phyloP scores from a whole-genome alignment of 2,888 invertebrate species.

The Dendrolimus houi region DNA sequence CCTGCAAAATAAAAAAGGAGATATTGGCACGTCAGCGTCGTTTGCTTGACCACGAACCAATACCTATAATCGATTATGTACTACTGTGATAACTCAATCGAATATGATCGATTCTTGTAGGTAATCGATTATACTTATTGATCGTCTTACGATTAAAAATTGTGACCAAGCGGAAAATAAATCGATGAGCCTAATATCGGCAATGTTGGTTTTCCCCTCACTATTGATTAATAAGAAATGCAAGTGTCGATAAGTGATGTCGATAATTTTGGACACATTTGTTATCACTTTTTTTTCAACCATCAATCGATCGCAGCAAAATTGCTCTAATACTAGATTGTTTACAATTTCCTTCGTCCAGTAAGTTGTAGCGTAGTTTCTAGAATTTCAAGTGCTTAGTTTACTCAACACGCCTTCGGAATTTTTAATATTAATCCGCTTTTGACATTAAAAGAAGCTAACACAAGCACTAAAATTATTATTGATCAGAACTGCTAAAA shows the following conservation, averaged over 20 bases:
- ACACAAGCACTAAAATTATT: constrained; percentile 1
- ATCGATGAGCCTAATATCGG: not conserved
- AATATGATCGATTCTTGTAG: not conserved
- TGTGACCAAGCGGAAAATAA: too few relatives aligned
- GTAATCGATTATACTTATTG: not conserved
- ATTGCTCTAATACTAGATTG: constrained; percentile 40
- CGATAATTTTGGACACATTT: constrained; percentile 10
- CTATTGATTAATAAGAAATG: not conserved
- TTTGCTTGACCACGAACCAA: not conserved
- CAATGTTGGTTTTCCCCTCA: not conserved
- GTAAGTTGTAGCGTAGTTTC: constrained; percentile 52
- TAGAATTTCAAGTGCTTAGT: constrained; percentile 48
- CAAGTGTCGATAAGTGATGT: not conserved
- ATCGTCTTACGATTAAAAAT: not conserved
- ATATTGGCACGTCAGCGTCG: not conserved
- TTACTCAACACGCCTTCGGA: constrained; percentile 38
- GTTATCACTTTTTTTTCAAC: constrained; percentile 18
- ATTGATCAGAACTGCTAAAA: not conserved
- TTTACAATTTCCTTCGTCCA: constrained; percentile 66
- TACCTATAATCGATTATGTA: not conserved
- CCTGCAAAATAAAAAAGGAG: not conserved
- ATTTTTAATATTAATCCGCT: constrained; percentile 10
- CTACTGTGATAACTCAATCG: not conserved
- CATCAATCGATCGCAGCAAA: constrained; percentile 43
- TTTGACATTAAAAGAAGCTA: not conserved